Evolutionary conservation across 1,140 invertebrate genomes (phyloP), one percentile per base, ranked within the genome.

Genomic region (Camponotus floridanus): DNA sequence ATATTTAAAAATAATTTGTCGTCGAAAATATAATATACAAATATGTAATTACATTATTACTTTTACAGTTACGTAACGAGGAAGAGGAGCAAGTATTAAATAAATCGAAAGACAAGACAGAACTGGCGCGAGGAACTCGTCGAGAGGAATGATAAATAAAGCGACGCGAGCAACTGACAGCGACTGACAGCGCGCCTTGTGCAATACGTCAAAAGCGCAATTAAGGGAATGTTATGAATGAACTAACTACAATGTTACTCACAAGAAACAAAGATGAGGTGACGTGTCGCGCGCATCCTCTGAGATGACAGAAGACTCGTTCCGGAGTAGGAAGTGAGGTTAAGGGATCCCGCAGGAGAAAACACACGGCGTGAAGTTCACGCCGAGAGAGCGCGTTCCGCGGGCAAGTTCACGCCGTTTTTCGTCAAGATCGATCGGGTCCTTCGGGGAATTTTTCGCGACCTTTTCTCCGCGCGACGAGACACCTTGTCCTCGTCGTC

Each of bases 241-340:
- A 83, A 83, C 62, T 68, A 83, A 73, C 68, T 15, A 42, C 55
- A 48, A 61, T 83, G 79, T 61, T 68, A 73, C 26, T 26, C 59
- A 65, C 57, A 39, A 15, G 2, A 31, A 18, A 31, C 42, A 45
- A 76, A 59, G 67, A 76, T 67, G 78, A 57, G 21, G 4, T 15
- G 64, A 33, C 26, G 31, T 33, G 76, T 45, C 68, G 79, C 68
- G 67, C 79, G 68, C 79, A 83, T 61, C 84, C 68, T 76, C 31
- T 7, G 21, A 71, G 26, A 6, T 90, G 88, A 89, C 88, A 85
- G 88, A 48, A 87, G 26, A 26, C 26, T 26, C 55, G 78, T 68
- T 42, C 51, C 18, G 7, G 26, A 26, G 26, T 26, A 67, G 15
- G 45, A 86, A 90, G 86, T 90, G 89, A 90, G 89, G 89, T 90